phyloP scores from a whole-genome alignment of 2,797 vertebrate species.

The Phrynocephalus forsythii region DNA sequence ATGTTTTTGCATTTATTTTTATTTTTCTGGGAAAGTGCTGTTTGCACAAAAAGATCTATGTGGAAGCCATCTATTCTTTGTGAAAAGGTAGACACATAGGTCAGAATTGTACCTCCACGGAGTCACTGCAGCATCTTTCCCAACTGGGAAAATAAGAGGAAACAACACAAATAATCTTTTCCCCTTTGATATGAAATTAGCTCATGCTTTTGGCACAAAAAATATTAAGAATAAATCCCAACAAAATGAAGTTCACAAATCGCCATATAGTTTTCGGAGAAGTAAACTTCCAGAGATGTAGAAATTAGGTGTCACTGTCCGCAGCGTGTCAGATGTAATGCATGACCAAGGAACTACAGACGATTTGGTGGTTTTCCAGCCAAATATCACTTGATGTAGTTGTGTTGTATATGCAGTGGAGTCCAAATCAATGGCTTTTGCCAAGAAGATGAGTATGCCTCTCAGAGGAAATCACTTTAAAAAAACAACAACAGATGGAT shows the following conservation, averaged over 20 bases:
- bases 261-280: neutral
- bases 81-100: too few relatives aligned
- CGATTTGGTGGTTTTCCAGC: slow-evolving; percentile 57
- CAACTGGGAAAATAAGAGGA: slow-evolving; percentile 13
- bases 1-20: neutral
- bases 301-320: slow-evolving; percentile 23
- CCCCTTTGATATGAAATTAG: fast-evolving
- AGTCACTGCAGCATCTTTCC: too few relatives aligned
- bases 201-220: slow-evolving; percentile 22
- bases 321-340: slow-evolving; percentile 43
- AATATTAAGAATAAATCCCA: neutral
- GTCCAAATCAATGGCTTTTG: slow-evolving; percentile 35
- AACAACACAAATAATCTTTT: slow-evolving; percentile 32
- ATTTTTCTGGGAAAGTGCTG: neutral
- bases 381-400: slow-evolving; percentile 51
- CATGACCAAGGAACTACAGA: slow-evolving; percentile 52
- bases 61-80: neutral
- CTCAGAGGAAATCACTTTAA: slow-evolving; percentile 29
- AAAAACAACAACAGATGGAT: slow-evolving; percentile 14
- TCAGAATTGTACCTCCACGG: too few relatives aligned
- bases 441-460: slow-evolving; percentile 25
- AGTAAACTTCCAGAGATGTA: neutral
- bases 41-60: neutral
- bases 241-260: neutral
- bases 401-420: slow-evolving; percentile 53